A percentile compares a stretch with the other conserved stretches of the same genome.
Evolutionary conservation across 2,797 vertebrate species (phyloP).

Genomic region (Paguma larvata): DNA sequence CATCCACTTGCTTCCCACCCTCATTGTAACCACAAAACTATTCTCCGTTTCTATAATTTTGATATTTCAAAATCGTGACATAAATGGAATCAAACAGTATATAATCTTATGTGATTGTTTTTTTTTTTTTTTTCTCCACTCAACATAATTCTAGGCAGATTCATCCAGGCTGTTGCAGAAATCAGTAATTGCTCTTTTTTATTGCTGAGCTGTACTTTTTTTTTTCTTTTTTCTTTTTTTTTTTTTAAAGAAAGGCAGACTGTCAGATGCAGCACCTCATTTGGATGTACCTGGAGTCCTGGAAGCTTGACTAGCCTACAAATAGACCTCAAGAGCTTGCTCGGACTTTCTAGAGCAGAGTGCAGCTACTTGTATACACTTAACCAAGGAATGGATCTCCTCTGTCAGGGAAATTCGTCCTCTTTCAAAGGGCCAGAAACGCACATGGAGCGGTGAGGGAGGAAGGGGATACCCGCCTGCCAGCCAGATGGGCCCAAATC

Average conservation of each 20-base stretch:
- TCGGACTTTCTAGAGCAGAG: neutral
- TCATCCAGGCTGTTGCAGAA: neutral
- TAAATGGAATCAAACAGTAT: neutral
- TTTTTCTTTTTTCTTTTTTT: neutral
- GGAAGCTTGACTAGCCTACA: neutral
- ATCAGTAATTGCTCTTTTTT: neutral
- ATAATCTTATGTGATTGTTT: neutral
- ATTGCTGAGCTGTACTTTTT: neutral
- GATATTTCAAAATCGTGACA: neutral
- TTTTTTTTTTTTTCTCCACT: neutral
- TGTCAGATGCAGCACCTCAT: neutral
- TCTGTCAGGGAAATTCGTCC: too few relatives aligned
- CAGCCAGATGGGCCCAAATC: too few relatives aligned
- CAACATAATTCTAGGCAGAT: neutral
- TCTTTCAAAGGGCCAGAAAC: too few relatives aligned
- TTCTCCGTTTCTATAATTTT: neutral
- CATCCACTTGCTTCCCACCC: neutral
- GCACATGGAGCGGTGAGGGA: too few relatives aligned
- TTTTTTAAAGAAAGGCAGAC: neutral
- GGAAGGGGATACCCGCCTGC: too few relatives aligned
- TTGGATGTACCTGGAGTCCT: neutral
- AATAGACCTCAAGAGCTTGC: neutral
- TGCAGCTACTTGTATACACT: too few relatives aligned
- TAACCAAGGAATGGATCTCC: too few relatives aligned
- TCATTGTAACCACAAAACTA: neutral